phyloP scores from a whole-genome alignment of 2,888 invertebrate species.

The Campaea margaritaria region DNA sequence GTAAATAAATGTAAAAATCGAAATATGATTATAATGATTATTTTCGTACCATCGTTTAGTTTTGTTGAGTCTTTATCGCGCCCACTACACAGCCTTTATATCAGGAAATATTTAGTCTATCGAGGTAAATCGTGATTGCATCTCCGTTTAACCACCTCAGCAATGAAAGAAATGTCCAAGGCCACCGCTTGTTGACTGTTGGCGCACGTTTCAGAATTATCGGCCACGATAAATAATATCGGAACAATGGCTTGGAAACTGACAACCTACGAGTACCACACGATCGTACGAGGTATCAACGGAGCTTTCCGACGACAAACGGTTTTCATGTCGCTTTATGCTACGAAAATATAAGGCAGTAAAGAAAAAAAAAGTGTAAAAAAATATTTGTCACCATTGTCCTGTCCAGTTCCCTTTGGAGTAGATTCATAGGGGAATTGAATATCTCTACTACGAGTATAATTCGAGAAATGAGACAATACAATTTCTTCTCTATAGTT shows the following conservation, averaged over 20 bases:
- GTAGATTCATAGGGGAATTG: too few species aligned
- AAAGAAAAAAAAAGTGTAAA: too few species aligned
- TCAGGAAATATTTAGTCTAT: constrained; percentile 4
- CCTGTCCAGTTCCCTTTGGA: too few species aligned
- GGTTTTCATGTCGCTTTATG: too few species aligned
- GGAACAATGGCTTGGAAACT: constrained; percentile 18
- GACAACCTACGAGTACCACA: constrained; percentile 1
- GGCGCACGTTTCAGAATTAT: constrained; percentile 14
- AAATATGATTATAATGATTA: not conserved
- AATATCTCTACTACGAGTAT: too few species aligned
- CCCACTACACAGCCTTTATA: not conserved
- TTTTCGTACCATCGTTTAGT: not conserved
- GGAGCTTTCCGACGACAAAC: too few species aligned
- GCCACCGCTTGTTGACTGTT: constrained; percentile 1
- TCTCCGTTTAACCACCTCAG: constrained; percentile 5
- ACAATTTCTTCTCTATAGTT: too few species aligned
- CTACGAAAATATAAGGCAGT: too few species aligned
- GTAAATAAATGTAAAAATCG: too few species aligned
- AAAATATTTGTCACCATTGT: too few species aligned
- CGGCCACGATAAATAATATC: constrained; percentile 19
- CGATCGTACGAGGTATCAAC: not conserved
- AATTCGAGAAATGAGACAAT: too few species aligned
- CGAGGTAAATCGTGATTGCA: constrained; percentile 14
- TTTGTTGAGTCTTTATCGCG: too few species aligned
- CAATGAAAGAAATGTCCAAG: constrained; percentile 22